These are phyloP conservation scores for Diarsia dahlii DNA, from an alignment of 2,888 invertebrate species.

Conservation along the genomic window DNA sequence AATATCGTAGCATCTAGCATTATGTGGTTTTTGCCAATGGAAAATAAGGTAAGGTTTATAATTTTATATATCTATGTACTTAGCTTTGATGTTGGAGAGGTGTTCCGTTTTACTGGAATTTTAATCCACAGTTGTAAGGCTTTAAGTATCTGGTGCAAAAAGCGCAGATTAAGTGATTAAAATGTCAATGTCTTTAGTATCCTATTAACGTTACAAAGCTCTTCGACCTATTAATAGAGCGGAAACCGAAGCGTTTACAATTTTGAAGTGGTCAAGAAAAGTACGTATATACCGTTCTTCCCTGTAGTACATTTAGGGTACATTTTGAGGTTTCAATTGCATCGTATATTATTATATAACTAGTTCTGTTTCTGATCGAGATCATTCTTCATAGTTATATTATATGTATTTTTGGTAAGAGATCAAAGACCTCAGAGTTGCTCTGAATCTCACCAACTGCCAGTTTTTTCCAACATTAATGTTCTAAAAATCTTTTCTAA, in stretches of 20 bases:
- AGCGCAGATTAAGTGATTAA: slow-evolving; percentile 3
- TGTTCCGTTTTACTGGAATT: neutral
- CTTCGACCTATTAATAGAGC: neutral
- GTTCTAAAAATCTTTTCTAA: slow-evolving; percentile 4
- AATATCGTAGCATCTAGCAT: too few species aligned
- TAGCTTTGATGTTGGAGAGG: neutral
- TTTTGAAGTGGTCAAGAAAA: neutral
- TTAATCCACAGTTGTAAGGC: slow-evolving; percentile 12
- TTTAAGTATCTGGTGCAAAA: slow-evolving; percentile 1
- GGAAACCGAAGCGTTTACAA: too few species aligned
- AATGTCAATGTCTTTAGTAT: slow-evolving; percentile 33
- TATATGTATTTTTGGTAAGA: neutral
- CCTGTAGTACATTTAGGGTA: neutral
- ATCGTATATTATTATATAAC: neutral
- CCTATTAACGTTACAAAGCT: slow-evolving; percentile 19
- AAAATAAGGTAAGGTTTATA: too few species aligned
- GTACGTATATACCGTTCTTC: neutral
- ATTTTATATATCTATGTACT: neutral
- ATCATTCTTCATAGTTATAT: neutral
- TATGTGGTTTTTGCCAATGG: too few species aligned
- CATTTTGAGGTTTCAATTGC: neutral
- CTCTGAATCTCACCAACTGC: neutral
- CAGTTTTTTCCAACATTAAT: neutral
- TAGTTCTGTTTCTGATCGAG: neutral
- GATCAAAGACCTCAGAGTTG: neutral